Percentiles rank a stretch among this genome's conserved stretches.
phyloP scores from a whole-genome alignment of 1,140 invertebrate species.

The Drosophila mojavensis region DNA sequence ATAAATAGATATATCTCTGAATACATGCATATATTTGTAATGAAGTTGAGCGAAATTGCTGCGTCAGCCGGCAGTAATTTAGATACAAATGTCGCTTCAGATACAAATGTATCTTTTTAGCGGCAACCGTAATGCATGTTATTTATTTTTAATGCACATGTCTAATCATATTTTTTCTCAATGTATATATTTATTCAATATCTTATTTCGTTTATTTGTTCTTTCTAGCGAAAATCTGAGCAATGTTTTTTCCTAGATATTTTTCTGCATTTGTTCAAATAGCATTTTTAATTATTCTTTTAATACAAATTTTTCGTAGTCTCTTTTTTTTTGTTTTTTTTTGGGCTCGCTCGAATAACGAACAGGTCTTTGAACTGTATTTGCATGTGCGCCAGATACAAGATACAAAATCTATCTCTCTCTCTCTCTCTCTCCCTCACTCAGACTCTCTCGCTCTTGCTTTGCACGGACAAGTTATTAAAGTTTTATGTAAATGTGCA shows the following conservation, averaged over 20 bases:
- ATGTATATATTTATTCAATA: not conserved
- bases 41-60: slow-evolving; percentile 46
- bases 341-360: slow-evolving; percentile 37
- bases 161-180: not conserved
- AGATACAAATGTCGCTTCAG: slow-evolving; percentile 49
- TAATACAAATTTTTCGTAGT: slow-evolving; percentile 29
- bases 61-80: slow-evolving; percentile 64
- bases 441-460: slow-evolving; percentile 30
- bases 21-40: slow-evolving; percentile 40
- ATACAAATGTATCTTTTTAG: slow-evolving; percentile 50
- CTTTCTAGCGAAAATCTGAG: slow-evolving; percentile 1
- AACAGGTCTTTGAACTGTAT: slow-evolving; percentile 79
- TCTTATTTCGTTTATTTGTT: not conserved
- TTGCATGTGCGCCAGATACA: slow-evolving; percentile 77
- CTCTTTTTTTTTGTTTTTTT: slow-evolving; percentile 38
- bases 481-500: slow-evolving; percentile 70
- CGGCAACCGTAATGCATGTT: slow-evolving; percentile 49
- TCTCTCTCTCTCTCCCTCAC: slow-evolving; percentile 6
- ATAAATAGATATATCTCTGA: slow-evolving; percentile 37
- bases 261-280: slow-evolving; percentile 41
- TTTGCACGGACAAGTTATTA: slow-evolving; percentile 57
- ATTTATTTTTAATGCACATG: slow-evolving; percentile 49
- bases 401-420: slow-evolving; percentile 48
- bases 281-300: slow-evolving; percentile 59
- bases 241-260: not conserved